Base-by-base conservation (phyloP, 2,797 vertebrate genomes). In the Phrynocephalus vlangalii region DNA sequence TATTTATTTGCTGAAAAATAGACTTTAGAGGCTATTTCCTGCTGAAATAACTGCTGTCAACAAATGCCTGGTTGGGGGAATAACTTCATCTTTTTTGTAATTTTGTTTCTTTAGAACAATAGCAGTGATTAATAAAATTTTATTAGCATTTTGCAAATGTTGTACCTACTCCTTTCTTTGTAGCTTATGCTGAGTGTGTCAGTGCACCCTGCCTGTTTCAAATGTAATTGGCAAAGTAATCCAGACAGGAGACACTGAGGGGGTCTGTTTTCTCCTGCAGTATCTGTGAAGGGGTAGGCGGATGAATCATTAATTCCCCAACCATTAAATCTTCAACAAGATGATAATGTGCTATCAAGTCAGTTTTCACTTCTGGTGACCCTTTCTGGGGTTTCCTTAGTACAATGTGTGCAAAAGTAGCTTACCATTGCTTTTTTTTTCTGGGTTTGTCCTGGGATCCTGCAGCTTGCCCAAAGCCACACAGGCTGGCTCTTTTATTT, bases 1-100 rank as follows among this genome's bases (percentile, higher is more conserved):
- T 96, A 96, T 95, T 96, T 95, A 95, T 96, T 79, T 94, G 52
- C 56, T 86, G 6, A 73, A 91, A 91, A 85, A 87, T 0, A 86
- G 88, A 91, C 90, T 90, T 94, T 48, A 81, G 87, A 88, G 90
- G 86, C 86, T 18, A 90, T 89, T 93, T 89, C 86, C 88, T 92
- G 91, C 86, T 90, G 79, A 91, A 44, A 94, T 91, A 88, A 88
- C 78, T 84, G 56, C 91, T 89, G 11, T 91, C 90, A 89, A 88
- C 73, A 86, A 22, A 89, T 92, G 90, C 77, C 82, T 93, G 93
- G 94, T 89, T 90, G 89, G 87, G 91, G 94, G 84, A 80, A 80
- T 83, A 84, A 82, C 91, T 94, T 91, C 78, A 81, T 26, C 92
- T 92, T 85, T 44, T 90, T 90, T 84, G 72, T 84, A 87, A 89